Base-by-base conservation (phyloP, 2,888 invertebrate species). In the Tinea trinotella region DNA sequence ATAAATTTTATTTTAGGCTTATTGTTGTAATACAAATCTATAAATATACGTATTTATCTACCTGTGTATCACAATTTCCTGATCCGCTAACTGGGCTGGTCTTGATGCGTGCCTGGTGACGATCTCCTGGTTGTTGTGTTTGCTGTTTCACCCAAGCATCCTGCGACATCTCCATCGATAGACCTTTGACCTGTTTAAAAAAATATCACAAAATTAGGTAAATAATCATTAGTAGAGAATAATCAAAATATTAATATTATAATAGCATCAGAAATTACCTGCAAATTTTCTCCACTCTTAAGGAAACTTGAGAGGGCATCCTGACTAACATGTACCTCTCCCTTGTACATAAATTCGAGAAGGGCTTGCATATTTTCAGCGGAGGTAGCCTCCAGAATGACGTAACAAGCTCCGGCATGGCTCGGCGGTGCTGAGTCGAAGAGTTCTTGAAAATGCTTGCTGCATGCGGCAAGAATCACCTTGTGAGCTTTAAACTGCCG, bases 281-380 rank as follows among this genome's bases (percentile, higher is more conserved):
- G 95, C 68, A 95, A 88, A 80, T 93, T 94, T 85, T 95, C 95
- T 55, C 95, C 96, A 62, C 95, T 95, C 83, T 96, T 95, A 60
- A 96, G 90, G 76, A 96, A 96, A 80, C 95, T 94, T 70, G 94
- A 94, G 64, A 96, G 90, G 61, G 94, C 93, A 79, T 96, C 95
- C 84, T 96, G 95, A 65, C 95, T 95, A 68, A 96, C 95, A 76
- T 96, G 95, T 64, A 96, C 96, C 82, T 96, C 96, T 57, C 96
- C 96, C 76, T 95, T 95, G 88, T 96, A 96, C 96, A 96, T 96
- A 80, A 96, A 96, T 82, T 96, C 95, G 61, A 96, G 89, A 61
- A 96, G 88, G 48, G 95, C 95, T 61, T 94, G 92, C 94, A 96
- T 95, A 79, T 96, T 95, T 71, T 93, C 92, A 57, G 95, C 94